Percentiles rank a stretch among this genome's conserved stretches.
Conservation (phyloP, 2,797 vertebrate genomes). For the Cichlasoma orientale region DNA sequence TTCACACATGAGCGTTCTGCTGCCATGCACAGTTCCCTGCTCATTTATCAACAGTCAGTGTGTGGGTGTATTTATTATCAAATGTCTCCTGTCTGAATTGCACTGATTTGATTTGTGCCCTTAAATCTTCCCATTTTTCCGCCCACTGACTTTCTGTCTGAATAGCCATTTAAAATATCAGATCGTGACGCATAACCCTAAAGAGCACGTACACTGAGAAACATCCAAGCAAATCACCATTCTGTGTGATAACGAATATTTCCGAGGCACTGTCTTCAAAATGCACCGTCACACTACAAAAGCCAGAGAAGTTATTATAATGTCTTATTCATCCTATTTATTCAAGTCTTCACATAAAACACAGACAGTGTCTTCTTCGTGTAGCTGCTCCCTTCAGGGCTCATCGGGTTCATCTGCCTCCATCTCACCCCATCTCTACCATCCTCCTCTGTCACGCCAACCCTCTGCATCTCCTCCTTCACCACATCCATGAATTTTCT, state of each 20-base stretch:
- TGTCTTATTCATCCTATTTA: background rate
- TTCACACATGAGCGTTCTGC: slow-evolving; percentile 20
- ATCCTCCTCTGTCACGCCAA: background rate
- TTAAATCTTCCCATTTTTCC: background rate
- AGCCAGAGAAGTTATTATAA: background rate
- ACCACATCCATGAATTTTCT: background rate
- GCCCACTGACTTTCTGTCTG: background rate
- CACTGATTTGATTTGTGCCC: slow-evolving; percentile 20
- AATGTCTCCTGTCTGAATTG: slow-evolving; percentile 7
- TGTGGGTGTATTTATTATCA: slow-evolving; percentile 7
- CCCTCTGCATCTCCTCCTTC: background rate
- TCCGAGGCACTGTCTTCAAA: background rate
- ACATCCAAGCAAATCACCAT: background rate
- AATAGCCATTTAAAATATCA: background rate
- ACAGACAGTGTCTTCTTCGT: background rate
- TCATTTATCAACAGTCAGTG: slow-evolving; percentile 18
- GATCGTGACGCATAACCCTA: background rate
- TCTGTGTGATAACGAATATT: background rate
- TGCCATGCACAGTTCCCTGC: slow-evolving; percentile 2
- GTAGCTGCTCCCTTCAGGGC: background rate
- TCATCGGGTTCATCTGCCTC: background rate
- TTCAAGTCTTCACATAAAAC: background rate
- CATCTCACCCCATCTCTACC: background rate
- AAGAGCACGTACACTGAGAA: background rate
- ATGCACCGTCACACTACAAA: background rate